A percentile compares a stretch with the other conserved stretches of the same genome.
Evolutionary conservation across 2,797 vertebrate genomes (phyloP).

Genomic region (Aulostomus chinensis): DNA sequence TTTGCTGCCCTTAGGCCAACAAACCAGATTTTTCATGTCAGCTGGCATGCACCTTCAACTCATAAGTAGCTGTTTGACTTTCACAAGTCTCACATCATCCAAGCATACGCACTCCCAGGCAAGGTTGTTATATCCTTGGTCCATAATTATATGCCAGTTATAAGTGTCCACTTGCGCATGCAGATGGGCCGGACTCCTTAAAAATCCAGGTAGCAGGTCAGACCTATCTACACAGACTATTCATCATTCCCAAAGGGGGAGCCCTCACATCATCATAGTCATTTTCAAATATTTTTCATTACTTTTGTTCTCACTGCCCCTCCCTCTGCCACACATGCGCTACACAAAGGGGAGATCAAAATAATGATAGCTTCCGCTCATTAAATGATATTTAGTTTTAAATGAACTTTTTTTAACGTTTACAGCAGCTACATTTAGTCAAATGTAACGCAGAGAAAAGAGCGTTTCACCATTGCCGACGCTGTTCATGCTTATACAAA

Average conservation of each 20-base stretch:
- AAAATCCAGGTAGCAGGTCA: conserved; percentile 68
- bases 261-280: conserved; percentile 48
- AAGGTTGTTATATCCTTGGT: conserved; percentile 84
- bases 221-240: conserved; percentile 53
- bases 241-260: conserved; percentile 58
- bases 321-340: not conserved
- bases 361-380: no score
- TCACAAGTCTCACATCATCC: conserved; percentile 83
- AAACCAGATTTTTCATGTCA: conserved; percentile 86
- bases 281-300: conserved; percentile 58
- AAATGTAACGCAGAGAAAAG: conserved; percentile 1
- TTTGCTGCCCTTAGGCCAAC: conserved; percentile 79
- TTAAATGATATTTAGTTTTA: no score
- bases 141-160: conserved; percentile 82
- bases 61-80: conserved; percentile 87
- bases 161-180: conserved; percentile 80
- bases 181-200: conserved; percentile 75
- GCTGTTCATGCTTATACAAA: no score
- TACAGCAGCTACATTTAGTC: not conserved
- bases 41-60: conserved; percentile 82
- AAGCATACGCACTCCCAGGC: conserved; percentile 73
- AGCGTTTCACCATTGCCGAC: no score
- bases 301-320: conserved; percentile 35
- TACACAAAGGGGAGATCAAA: no score
- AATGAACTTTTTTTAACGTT: conserved; percentile 5